phyloP scores from a whole-genome alignment of 2,888 invertebrate genomes.

The Lucinisca nassula region DNA sequence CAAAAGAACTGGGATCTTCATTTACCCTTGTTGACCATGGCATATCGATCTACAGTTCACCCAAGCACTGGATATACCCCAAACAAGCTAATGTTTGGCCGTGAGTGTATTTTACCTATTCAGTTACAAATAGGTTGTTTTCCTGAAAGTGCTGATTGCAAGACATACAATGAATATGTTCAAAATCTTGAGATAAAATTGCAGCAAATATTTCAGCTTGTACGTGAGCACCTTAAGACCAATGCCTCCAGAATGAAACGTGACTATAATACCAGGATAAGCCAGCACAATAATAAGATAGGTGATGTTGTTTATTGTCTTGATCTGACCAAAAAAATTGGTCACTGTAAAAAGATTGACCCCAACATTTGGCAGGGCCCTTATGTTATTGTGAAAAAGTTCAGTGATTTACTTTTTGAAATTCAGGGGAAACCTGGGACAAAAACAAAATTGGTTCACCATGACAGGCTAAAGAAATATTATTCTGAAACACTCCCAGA shows the following conservation, averaged over 20 bases:
- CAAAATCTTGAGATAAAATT: constrained; percentile 8
- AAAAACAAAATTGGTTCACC: constrained; percentile 13
- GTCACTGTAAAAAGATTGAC: constrained; percentile 25
- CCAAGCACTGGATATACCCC: constrained; percentile 39
- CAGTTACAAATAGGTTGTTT: not conserved
- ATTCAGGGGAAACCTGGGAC: not conserved
- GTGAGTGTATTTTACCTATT: constrained; percentile 12
- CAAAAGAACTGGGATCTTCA: constrained; percentile 27
- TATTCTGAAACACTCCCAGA: not conserved
- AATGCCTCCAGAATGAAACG: constrained; percentile 22
- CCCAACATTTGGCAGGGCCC: constrained; percentile 39
- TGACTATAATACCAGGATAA: constrained; percentile 27
- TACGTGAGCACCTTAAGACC: constrained; percentile 12
- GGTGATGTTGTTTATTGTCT: constrained; percentile 27
- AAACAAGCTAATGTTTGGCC: constrained; percentile 22
- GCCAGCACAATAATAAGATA: not conserved
- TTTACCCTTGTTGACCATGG: constrained; percentile 20
- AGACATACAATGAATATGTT: constrained; percentile 11
- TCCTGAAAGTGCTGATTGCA: not conserved
- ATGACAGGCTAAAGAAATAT: constrained; percentile 33
- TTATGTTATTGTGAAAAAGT: constrained; percentile 12
- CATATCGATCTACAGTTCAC: constrained; percentile 7
- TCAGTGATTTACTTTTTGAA: constrained; percentile 30
- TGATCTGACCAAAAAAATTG: constrained; percentile 10
- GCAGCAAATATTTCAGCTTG: not conserved